Percentiles rank a stretch among this genome's conserved stretches.
phyloP scores from a whole-genome alignment of 2,888 invertebrate genomes.

The Mimumesa dahlbomi region DNA sequence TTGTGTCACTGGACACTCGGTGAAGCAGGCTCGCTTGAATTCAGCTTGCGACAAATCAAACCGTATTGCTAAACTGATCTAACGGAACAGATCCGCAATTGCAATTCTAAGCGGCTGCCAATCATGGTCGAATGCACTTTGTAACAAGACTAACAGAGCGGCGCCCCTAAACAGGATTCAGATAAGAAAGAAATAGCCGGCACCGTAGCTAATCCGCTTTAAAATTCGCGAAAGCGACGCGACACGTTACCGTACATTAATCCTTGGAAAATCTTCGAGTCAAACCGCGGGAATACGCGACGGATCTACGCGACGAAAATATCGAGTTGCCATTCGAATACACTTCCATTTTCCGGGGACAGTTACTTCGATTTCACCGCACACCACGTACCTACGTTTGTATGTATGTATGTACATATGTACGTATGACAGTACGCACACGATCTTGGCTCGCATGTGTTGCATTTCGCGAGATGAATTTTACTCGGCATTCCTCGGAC shows the following conservation, averaged over 20 bases:
- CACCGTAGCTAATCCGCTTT: slow-evolving; percentile 36
- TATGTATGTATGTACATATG: too few relatives aligned
- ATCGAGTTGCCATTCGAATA: slow-evolving; percentile 53
- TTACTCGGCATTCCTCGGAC: background rate
- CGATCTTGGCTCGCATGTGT: slow-evolving; percentile 41
- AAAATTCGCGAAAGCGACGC: slow-evolving; percentile 7
- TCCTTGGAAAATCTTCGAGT: slow-evolving; percentile 27
- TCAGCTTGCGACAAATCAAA: too few relatives aligned
- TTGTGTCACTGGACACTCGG: too few relatives aligned
- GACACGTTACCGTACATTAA: slow-evolving; percentile 17
- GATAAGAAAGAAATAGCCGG: slow-evolving; percentile 20
- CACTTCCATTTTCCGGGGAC: slow-evolving; percentile 32
- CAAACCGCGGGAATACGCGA: slow-evolving; percentile 34
- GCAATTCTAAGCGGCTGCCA: too few relatives aligned
- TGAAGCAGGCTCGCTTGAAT: too few relatives aligned
- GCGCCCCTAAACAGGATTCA: too few relatives aligned
- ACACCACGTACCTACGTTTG: too few relatives aligned
- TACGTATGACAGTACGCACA: too few relatives aligned
- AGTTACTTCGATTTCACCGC: slow-evolving; percentile 14
- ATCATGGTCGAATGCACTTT: too few relatives aligned
- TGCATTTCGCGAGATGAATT: slow-evolving; percentile 29
- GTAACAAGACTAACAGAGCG: too few relatives aligned
- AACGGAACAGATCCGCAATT: too few relatives aligned
- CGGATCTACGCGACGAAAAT: slow-evolving; percentile 50
- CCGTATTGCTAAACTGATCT: too few relatives aligned